Base-by-base conservation (phyloP, 2,113 vertebrate species). In the Trogon melanurus region DNA sequence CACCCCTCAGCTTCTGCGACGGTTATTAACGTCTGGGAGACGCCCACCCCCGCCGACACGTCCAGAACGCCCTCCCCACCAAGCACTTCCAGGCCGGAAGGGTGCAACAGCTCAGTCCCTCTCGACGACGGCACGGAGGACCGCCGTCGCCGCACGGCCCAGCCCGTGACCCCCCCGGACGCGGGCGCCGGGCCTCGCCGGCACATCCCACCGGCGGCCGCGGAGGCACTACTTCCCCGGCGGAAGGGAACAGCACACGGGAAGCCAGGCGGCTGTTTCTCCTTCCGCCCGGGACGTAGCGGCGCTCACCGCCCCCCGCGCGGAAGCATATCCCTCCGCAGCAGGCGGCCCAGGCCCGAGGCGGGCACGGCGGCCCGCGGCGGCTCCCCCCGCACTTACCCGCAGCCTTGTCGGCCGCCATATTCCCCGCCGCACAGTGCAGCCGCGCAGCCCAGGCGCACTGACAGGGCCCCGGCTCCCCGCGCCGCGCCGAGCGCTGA, bases 371-470 rank as follows among this genome's bases (percentile, higher is more conserved):
- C 21, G 47, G 16, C 0, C 16, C 14, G 22, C 67, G 19, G 51
- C 19, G 32, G 19, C 61, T 38, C 7, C 27, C 30, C 34, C 11
- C 30, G 22, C 87, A 79, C 97, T 97, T 93, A 98, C 98, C 98
- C 93, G 97, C 93, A 64, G 97, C 95, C 93, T 98, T 98, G 93
- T 98, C 98, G 67, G 98, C 97, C 87, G 98, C 98, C 98, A 98
- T 98, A 51, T 83, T 82, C 41, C 41, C 83, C 5, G 30, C 58
- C 14, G 47, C 10, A 47, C 65, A 10, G 34, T 34, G 27, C 48
- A 3, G 27, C 61, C 56, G 30, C 47, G 19, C 67, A 16, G n/a
- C 8, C 50, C 21, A 5, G 23, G 16, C 4, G 13, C 11, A 3
- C 50, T 20, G 34, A 8, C 2, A 27, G 16, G 9, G 8, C 36